These are phyloP conservation scores for Collichthys lucidus DNA, from an alignment of 2,113 vertebrate species.

Conservation along the genomic window DNA sequence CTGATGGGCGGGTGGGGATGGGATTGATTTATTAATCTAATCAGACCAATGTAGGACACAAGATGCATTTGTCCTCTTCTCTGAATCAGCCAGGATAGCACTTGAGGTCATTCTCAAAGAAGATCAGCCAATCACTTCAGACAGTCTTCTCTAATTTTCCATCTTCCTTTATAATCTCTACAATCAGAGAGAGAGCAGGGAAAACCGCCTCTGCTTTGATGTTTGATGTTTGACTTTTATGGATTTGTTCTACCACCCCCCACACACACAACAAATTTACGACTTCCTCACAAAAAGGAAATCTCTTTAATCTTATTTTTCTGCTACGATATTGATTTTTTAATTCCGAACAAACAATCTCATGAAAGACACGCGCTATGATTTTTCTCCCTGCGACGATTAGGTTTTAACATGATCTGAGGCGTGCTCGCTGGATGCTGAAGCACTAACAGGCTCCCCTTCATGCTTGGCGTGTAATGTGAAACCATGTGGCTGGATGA, in stretches of 20 bases:
- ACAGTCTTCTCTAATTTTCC: slow-evolving; percentile 77
- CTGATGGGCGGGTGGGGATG: slow-evolving; percentile 61
- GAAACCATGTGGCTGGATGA: slow-evolving; percentile 56
- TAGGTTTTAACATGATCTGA: slow-evolving; percentile 46
- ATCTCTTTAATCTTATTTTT: slow-evolving; percentile 64
- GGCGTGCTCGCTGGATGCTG: slow-evolving; percentile 22
- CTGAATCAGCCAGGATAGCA: slow-evolving; percentile 70
- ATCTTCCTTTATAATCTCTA: slow-evolving; percentile 78
- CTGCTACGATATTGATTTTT: slow-evolving; percentile 73
- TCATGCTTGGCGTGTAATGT: slow-evolving; percentile 49
- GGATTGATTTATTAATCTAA: slow-evolving; percentile 86
- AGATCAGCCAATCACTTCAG: slow-evolving; percentile 77
- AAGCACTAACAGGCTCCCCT: slow-evolving; percentile 35
- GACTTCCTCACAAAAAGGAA: slow-evolving; percentile 41
- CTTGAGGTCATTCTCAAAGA: slow-evolving; percentile 76
- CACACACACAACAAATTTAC: slow-evolving; percentile 38
- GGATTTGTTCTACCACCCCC: slow-evolving; percentile 48
- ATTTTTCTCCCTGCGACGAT: slow-evolving; percentile 30
- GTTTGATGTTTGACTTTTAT: slow-evolving; percentile 68
- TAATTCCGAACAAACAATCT: slow-evolving; percentile 63
- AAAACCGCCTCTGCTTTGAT: slow-evolving; percentile 60
- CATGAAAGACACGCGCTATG: slow-evolving; percentile 9
- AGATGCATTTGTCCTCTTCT: slow-evolving; percentile 76
- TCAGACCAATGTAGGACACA: slow-evolving; percentile 78
- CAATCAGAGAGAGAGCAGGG: slow-evolving; percentile 76